These are phyloP conservation scores for Pampus argenteus DNA, from an alignment of 2,797 vertebrate species.

Conservation along the genomic window DNA sequence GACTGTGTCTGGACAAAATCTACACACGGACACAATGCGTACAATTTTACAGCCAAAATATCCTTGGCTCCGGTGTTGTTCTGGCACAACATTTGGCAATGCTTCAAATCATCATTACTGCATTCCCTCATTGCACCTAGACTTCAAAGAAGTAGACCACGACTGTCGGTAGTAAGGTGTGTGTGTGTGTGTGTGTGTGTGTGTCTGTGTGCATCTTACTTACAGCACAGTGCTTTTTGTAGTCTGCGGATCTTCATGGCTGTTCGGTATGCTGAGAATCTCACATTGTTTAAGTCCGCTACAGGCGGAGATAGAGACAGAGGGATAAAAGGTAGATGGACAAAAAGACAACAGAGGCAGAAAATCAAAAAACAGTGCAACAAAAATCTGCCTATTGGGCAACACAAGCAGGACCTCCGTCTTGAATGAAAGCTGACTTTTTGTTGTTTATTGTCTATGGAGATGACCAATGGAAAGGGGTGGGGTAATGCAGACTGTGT, in stretches of 20 bases:
- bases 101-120: slow-evolving; percentile 64
- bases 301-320: slow-evolving; percentile 47
- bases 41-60: slow-evolving; percentile 55
- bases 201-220: slow-evolving; percentile 79
- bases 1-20: slow-evolving; percentile 24
- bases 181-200: slow-evolving; percentile 21
- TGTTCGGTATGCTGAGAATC: slow-evolving; percentile 97
- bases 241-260: slow-evolving; percentile 98
- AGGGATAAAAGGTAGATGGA: slow-evolving; percentile 46
- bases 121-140: slow-evolving; percentile 42
- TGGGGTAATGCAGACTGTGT: slow-evolving; percentile 49
- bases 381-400: slow-evolving; percentile 42
- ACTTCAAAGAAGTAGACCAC: slow-evolving; percentile 53
- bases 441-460: slow-evolving; percentile 49
- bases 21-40: slow-evolving; percentile 17
- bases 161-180: slow-evolving; percentile 45
- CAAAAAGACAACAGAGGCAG: slow-evolving; percentile 26
- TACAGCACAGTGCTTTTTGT: slow-evolving; percentile 95
- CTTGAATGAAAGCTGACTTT: slow-evolving; percentile 30
- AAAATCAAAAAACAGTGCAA: slow-evolving; percentile 46
- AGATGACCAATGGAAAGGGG: slow-evolving; percentile 5
- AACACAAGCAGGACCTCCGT: slow-evolving; percentile 27
- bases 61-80: slow-evolving; percentile 37
- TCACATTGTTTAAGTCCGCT: slow-evolving; percentile 98
- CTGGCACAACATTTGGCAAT: slow-evolving; percentile 61